phyloP scores from a whole-genome alignment of 35 echinoderm and acorn worm species.

The Apostichopus californicus region DNA sequence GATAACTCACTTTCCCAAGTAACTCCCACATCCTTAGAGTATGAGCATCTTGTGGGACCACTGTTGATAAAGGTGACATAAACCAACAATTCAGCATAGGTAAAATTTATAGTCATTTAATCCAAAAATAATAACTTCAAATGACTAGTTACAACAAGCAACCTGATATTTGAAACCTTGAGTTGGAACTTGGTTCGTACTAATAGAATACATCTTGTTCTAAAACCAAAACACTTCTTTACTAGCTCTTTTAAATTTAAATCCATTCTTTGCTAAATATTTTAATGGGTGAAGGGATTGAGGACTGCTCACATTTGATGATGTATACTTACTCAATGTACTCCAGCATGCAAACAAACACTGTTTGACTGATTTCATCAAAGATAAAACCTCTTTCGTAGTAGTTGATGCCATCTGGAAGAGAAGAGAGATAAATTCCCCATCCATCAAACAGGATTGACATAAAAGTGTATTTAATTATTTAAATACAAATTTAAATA shows the following conservation, averaged over 20 bases:
- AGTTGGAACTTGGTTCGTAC: too few species aligned
- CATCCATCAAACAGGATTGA: neutral
- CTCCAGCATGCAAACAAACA: conserved; percentile 83
- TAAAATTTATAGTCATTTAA: too few species aligned
- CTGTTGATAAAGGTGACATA: conserved; percentile 49
- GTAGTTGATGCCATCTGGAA: conserved; percentile 69
- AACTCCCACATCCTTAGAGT: conserved; percentile 68
- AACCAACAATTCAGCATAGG: neutral
- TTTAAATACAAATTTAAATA: neutral
- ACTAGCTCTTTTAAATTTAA: too few species aligned
- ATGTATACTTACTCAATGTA: conserved; percentile 82
- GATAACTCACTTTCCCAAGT: conserved; percentile 76
- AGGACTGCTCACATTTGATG: neutral
- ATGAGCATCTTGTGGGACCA: conserved; percentile 85
- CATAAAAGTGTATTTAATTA: neutral
- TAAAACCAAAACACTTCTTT: too few species aligned
- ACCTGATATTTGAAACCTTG: too few species aligned
- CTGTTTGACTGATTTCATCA: conserved; percentile 53
- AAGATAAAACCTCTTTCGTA: conserved; percentile 87
- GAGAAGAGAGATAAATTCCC: neutral
- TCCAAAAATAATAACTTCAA: too few species aligned
- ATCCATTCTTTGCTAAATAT: too few species aligned
- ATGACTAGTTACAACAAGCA: too few species aligned
- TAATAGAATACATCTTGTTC: too few species aligned
- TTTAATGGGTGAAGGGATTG: neutral